These are phyloP conservation scores for Lepidocyrtinus sp. DNA, from an alignment of 2,888 invertebrate genomes.

Conservation along the genomic window DNA sequence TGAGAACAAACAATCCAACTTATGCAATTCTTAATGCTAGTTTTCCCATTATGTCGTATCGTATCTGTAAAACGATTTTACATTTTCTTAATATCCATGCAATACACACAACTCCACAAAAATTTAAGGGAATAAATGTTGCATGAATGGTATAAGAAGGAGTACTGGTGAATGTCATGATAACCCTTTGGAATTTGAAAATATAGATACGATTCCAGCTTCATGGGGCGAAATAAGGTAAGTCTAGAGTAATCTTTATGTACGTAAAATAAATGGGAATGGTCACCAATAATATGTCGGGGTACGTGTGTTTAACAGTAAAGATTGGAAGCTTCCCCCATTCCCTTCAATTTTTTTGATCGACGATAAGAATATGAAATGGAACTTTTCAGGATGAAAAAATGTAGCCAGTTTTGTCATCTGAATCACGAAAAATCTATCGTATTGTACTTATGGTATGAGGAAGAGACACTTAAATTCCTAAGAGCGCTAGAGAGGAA, in stretches of 20 bases:
- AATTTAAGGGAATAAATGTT: slow-evolving; percentile 47
- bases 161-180: background rate
- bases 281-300: slow-evolving; percentile 9
- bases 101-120: background rate
- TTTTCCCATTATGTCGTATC: slow-evolving; percentile 13
- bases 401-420: slow-evolving; percentile 10
- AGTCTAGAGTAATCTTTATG: background rate
- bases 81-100: slow-evolving; percentile 26
- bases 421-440: slow-evolving; percentile 12
- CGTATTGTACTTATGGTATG: background rate
- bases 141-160: slow-evolving; percentile 26
- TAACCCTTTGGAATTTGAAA: background rate
- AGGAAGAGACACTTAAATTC: background rate
- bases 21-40: slow-evolving; percentile 11
- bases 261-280: slow-evolving; percentile 9
- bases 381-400: background rate
- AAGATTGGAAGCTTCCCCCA: background rate
- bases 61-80: slow-evolving; percentile 14
- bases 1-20: slow-evolving; percentile 7
- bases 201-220: slow-evolving; percentile 1
- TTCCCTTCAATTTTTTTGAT: background rate
- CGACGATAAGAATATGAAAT: slow-evolving; percentile 6
- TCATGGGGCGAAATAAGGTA: slow-evolving; percentile 3
- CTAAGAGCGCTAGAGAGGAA: background rate
- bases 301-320: background rate